These are phyloP conservation scores for Gobiocypris rarus DNA, from an alignment of 2,113 vertebrate genomes.

Conservation along the genomic window DNA sequence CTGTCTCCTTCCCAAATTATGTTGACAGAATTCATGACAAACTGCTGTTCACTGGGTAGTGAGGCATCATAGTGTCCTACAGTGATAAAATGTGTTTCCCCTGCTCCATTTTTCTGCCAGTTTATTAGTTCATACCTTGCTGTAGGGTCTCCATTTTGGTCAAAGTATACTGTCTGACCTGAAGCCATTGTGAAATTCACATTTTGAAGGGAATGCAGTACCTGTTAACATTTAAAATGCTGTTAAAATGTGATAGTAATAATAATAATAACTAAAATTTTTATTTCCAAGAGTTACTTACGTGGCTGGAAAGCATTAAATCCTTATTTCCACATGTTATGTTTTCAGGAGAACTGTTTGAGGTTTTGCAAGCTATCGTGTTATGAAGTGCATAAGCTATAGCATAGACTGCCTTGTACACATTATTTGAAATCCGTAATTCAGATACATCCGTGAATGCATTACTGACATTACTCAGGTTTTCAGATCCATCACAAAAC, in stretches of 20 bases:
- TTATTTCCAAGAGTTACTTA: conserved; percentile 44
- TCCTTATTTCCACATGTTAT: conserved; percentile 57
- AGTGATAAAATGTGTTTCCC: conserved; percentile 67
- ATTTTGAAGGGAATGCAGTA: conserved; percentile 65
- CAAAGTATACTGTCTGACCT: conserved; percentile 73
- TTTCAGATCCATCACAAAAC: conserved; percentile 72
- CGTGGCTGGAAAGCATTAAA: conserved; percentile 60
- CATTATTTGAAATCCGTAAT: conserved; percentile 76
- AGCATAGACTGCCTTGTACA: conserved; percentile 78
- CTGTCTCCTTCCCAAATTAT: conserved; percentile 70
- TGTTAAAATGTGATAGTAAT: neutral
- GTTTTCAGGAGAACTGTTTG: conserved; percentile 41
- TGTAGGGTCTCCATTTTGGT: conserved; percentile 73
- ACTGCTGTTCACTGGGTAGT: conserved; percentile 65
- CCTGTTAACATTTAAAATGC: conserved; percentile 57
- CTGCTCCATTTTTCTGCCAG: conserved; percentile 73
- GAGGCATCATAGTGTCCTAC: conserved; percentile 76
- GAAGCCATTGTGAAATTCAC: conserved; percentile 73
- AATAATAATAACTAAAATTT: neutral
- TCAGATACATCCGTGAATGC: conserved; percentile 75
- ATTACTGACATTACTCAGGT: conserved; percentile 64
- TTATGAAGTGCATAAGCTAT: conserved; percentile 71
- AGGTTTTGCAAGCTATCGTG: conserved; percentile 62
- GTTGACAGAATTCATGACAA: conserved; percentile 67
- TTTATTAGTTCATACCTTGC: conserved; percentile 78